These are phyloP conservation scores for Marcusenius ussheri DNA, from an alignment of 2,113 vertebrate species.

Conservation along the genomic window DNA sequence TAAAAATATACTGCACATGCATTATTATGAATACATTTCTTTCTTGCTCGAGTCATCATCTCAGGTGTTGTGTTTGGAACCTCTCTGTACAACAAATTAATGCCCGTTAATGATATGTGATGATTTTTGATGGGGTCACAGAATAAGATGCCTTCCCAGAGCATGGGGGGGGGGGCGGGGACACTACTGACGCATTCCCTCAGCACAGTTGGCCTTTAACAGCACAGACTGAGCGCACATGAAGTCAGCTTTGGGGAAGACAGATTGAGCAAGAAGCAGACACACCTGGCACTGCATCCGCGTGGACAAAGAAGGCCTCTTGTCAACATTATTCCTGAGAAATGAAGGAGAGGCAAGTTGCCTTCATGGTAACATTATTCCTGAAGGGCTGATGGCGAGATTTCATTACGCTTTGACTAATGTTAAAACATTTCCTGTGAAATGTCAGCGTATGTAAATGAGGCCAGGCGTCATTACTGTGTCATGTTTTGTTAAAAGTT, in stretches of 20 bases:
- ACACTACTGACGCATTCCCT: slow-evolving; percentile 98
- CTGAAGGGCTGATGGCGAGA: slow-evolving; percentile 91
- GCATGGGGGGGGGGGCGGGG: slow-evolving; percentile 83
- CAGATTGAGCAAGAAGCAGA: slow-evolving; percentile 71
- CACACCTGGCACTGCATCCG: slow-evolving; percentile 63
- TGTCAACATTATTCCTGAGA: slow-evolving; percentile 78
- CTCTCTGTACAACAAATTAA: slow-evolving; percentile 87
- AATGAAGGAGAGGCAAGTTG: slow-evolving; percentile 91
- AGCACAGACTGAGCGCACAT: slow-evolving; percentile 64
- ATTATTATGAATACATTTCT: neutral
- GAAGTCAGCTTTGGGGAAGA: slow-evolving; percentile 79
- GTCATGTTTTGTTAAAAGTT: slow-evolving; percentile 84
- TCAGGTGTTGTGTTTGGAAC: neutral
- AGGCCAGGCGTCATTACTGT: slow-evolving; percentile 70
- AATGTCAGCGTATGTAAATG: slow-evolving; percentile 99
- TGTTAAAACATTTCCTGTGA: slow-evolving; percentile 94
- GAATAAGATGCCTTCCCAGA: slow-evolving; percentile 97
- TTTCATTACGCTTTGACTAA: slow-evolving; percentile 94
- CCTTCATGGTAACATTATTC: slow-evolving; percentile 99
- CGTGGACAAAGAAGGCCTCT: slow-evolving; percentile 69
- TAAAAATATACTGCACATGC: neutral
- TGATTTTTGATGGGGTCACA: slow-evolving; percentile 94
- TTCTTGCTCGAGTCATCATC: neutral
- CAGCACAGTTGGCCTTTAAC: slow-evolving; percentile 92
- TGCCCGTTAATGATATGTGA: slow-evolving; percentile 99